phyloP scores from a whole-genome alignment of 2,888 invertebrate species.

The Leptogaster cylindrica region DNA sequence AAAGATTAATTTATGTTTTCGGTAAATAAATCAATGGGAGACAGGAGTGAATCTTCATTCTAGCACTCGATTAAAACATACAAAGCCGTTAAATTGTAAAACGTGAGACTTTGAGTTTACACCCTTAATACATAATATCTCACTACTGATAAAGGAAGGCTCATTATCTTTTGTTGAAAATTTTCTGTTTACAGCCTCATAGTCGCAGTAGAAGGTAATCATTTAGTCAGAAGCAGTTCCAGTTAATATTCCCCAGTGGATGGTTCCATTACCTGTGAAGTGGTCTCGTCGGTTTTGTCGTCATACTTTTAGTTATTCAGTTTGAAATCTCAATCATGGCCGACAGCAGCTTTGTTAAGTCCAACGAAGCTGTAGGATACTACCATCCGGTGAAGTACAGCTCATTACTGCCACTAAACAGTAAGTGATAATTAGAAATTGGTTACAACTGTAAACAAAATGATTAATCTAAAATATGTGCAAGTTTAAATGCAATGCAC shows the following conservation, averaged over 20 bases:
- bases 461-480: neutral
- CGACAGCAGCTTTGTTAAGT: constrained; percentile 15
- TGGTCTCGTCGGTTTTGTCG: too few relatives aligned
- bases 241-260: neutral
- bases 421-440: constrained; percentile 27
- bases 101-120: too few relatives aligned
- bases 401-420: constrained; percentile 37
- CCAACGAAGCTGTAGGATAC: constrained; percentile 44
- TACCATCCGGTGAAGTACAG: constrained; percentile 39
- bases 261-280: neutral
- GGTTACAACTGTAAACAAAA: neutral
- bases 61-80: too few relatives aligned
- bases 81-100: too few relatives aligned
- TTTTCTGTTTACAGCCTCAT: neutral
- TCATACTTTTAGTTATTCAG: too few relatives aligned
- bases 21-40: too few relatives aligned
- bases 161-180: too few relatives aligned
- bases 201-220: constrained; percentile 3
- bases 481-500: neutral
- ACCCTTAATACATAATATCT: too few relatives aligned
- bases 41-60: too few relatives aligned
- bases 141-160: too few relatives aligned
- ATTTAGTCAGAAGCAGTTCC: constrained; percentile 1
- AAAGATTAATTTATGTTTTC: too few relatives aligned
- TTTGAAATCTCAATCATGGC: too few relatives aligned